Evolutionary conservation across 1,140 invertebrate species (phyloP), one percentile per base, ranked within the genome.

Genomic region (Hylaeus volcanicus): DNA sequence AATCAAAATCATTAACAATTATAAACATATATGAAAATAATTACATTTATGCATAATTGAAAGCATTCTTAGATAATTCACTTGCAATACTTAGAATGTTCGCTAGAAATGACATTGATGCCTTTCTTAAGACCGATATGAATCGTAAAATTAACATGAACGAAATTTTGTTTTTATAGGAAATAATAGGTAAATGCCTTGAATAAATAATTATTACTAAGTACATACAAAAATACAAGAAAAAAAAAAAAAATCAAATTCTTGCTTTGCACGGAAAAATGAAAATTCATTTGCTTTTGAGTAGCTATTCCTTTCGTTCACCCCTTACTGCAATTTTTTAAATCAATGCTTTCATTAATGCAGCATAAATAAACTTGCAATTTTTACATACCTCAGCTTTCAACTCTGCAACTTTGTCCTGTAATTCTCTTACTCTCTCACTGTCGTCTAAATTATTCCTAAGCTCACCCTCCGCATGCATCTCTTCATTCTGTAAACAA

Each of bases 361-460:
- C 60, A 81, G 45, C 69, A 43, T 2, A 66, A 43, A 43, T 48
- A 3, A 26, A 41, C 41, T 11, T 26, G 45, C 1, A 74, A 72
- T 55, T 70, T 45, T 41, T 79, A 92, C 93, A 93, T 94, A 98
- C 98, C 96, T 99, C 98, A 58, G 98, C 97, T 94, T 98, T 97
- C 15, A 98, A 94, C 93, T 98, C 97, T 51, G 96, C 97, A 77
- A 98, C 96, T 92, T 97, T 97, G 93, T 98, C 98, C 92, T 98
- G 97, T 60, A 98, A 94, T 88, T 98, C 97, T 68, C 97, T 95
- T 26, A 98, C 96, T 89, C 96, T 95, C 78, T 97, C 97, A 77
- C 96, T 97, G 87, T 98, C 97, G 79, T 97, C 96, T 80, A 96
- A 93, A 90, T 96, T 97, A 76, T 95, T 96, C 81, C 97, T 94